Evolutionary conservation across 1,140 invertebrate genomes (phyloP).

Genomic region (Archivesica marissinica): DNA sequence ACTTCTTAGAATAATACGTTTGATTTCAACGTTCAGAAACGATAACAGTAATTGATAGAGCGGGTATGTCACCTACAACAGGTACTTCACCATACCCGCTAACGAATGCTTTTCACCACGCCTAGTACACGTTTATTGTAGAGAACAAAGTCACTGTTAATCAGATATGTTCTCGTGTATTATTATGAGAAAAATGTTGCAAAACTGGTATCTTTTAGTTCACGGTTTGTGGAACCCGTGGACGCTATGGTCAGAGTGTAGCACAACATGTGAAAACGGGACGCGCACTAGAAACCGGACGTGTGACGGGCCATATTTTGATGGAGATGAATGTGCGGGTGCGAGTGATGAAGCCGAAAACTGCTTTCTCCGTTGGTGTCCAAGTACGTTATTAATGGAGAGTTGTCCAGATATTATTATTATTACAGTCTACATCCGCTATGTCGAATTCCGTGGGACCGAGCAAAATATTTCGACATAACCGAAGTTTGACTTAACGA

Average conservation of each 20-base stretch:
- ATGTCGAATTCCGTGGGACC: no score
- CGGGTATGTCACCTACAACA: no score
- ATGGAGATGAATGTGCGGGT: constrained; percentile 49
- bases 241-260: constrained; percentile 59
- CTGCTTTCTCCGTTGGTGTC: constrained; percentile 51
- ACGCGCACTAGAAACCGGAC: constrained; percentile 28
- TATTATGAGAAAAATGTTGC: not conserved
- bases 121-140: not conserved
- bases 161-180: no score
- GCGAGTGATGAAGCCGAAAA: not conserved
- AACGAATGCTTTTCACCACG: not conserved
- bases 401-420: no score
- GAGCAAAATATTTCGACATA: no score
- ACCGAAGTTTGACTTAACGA: no score
- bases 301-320: constrained; percentile 59
- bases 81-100: no score
- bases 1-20: no score
- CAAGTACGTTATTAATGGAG: no score
- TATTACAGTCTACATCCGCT: no score
- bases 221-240: constrained; percentile 66
- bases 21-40: not conserved
- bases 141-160: no score
- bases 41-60: no score
- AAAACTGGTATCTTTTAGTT: constrained; percentile 53
- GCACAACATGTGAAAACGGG: constrained; percentile 59